Conservation (phyloP, 1,140 invertebrate species). For the Drosophila grimshawi region DNA sequence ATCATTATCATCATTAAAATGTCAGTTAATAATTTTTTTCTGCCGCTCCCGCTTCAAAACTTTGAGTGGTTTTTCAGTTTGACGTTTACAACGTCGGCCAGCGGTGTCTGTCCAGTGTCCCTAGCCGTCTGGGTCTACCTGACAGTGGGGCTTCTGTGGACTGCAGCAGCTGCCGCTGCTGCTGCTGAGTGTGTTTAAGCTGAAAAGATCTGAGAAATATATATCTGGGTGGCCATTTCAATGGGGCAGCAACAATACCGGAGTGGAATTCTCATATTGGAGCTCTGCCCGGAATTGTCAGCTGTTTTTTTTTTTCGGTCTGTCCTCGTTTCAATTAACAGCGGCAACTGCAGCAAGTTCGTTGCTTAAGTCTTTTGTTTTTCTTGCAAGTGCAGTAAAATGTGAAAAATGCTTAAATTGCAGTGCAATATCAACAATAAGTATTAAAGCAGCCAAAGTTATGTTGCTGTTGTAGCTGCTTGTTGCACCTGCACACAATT, state of each 20-base stretch:
- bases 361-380: conserved; percentile 79
- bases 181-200: conserved; percentile 25
- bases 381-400: conserved; percentile 46
- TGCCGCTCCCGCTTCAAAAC: conserved; percentile 35
- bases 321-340: conserved; percentile 25
- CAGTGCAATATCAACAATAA: conserved; percentile 69
- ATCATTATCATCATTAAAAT: conserved; percentile 83
- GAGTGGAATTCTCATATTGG: conserved; percentile 10
- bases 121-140: neutral
- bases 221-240: conserved; percentile 44
- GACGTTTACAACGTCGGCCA: conserved; percentile 59
- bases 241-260: neutral
- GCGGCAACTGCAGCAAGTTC: conserved; percentile 40
- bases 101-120: conserved; percentile 7
- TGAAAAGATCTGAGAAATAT: conserved; percentile 22
- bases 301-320: conserved; percentile 17
- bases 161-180: neutral
- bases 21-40: conserved; percentile 79
- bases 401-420: conserved; percentile 75
- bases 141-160: conserved; percentile 18
- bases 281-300: conserved; percentile 10
- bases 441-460: conserved; percentile 53
- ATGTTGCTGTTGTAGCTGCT: conserved; percentile 49
- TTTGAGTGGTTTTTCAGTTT: conserved; percentile 68
- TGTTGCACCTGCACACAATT: conserved; percentile 81